A percentile compares a stretch with the other conserved stretches of the same genome.
phyloP scores from a whole-genome alignment of 92 coral and sea anemone genomes.

The Phenganax subtilis region DNA sequence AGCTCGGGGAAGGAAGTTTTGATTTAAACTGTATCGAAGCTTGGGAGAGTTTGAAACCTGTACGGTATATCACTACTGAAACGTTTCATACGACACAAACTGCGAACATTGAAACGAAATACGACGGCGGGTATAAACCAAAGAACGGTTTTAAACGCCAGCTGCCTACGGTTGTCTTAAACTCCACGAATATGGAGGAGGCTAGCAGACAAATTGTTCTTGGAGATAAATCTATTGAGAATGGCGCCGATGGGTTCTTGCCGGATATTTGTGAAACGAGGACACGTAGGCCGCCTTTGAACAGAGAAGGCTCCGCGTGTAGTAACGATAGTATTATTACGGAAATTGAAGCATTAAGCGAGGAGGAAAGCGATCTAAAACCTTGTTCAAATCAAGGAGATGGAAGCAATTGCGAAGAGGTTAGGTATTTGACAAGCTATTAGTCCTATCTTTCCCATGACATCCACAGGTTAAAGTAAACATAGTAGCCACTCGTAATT shows the following conservation, averaged over 20 bases:
- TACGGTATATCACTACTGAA: not conserved
- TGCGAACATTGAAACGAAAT: not conserved
- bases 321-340: constrained; percentile 40
- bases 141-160: constrained; percentile 20
- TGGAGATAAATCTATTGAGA: not conserved
- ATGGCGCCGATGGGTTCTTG: not conserved
- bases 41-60: not conserved
- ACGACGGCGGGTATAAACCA: not conserved
- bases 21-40: not conserved
- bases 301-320: constrained; percentile 36
- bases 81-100: not conserved
- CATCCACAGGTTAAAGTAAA: not conserved
- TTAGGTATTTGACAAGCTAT: not conserved
- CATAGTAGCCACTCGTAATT: not conserved
- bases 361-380: constrained; percentile 19
- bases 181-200: not conserved
- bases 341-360: constrained; percentile 29
- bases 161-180: constrained; percentile 15
- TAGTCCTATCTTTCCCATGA: not conserved
- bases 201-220: not conserved
- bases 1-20: not conserved
- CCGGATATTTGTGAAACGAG: not conserved
- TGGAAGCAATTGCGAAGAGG: not conserved
- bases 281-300: constrained; percentile 16
- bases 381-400: not conserved